Evolutionary conservation across 2,888 invertebrate species (phyloP).

Genomic region (Ectemnius lituratus): DNA sequence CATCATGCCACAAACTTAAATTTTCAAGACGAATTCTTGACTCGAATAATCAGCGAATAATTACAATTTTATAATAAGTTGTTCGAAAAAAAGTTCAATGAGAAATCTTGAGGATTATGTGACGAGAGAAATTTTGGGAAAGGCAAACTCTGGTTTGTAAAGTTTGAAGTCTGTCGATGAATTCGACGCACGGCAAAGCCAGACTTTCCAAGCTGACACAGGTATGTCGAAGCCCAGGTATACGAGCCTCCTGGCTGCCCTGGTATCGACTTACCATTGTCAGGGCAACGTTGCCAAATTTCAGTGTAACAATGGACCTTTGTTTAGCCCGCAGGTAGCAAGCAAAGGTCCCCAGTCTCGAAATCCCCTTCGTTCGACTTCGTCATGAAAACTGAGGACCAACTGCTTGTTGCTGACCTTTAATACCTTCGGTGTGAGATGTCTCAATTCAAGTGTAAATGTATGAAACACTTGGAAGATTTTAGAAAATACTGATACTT

Average conservation of each 20-base stretch:
- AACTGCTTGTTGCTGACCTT: no score
- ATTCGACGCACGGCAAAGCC: slow-evolving; percentile 33
- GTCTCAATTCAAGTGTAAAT: no score
- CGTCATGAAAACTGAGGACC: slow-evolving; percentile 31
- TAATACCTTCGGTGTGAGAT: no score
- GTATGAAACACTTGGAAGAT: no score
- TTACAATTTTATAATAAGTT: no score
- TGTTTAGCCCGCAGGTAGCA: slow-evolving; percentile 59
- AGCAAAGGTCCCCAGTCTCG: slow-evolving; percentile 10
- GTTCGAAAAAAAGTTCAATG: neutral
- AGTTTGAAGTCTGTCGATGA: neutral
- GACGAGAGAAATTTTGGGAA: neutral
- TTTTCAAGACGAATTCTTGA: no score
- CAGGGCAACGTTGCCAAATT: slow-evolving; percentile 71
- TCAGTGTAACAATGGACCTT: slow-evolving; percentile 65
- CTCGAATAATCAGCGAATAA: no score
- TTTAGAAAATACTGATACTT: no score
- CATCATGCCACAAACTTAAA: no score
- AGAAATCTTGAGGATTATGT: neutral
- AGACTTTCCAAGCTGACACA: slow-evolving; percentile 35
- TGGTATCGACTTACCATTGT: slow-evolving; percentile 71
- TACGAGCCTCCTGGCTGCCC: slow-evolving; percentile 60
- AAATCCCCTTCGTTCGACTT: slow-evolving; percentile 36
- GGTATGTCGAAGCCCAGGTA: slow-evolving; percentile 53
- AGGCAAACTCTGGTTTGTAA: neutral